Conservation (phyloP, 2,113 vertebrate genomes). For the Myocastor coypus region DNA sequence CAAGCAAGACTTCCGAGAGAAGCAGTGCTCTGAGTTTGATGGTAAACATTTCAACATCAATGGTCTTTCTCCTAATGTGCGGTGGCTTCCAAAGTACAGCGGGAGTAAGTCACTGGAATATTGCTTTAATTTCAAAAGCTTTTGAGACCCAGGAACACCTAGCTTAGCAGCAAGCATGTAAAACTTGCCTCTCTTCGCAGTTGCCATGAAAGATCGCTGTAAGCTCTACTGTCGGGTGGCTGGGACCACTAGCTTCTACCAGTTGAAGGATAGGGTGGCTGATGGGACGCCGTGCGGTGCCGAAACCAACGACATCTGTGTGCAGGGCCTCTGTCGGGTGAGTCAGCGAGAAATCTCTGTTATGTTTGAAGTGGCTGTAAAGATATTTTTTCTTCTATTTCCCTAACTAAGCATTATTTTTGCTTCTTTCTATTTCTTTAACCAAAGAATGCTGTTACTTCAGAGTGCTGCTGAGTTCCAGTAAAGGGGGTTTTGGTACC, state of each 20-base stretch:
- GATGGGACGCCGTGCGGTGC: conserved; percentile 96
- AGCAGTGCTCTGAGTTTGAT: conserved; percentile 96
- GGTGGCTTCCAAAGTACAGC: conserved; percentile 98
- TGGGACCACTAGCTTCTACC: conserved; percentile 96
- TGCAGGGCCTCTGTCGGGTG: conserved; percentile 99
- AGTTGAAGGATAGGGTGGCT: conserved; percentile 94
- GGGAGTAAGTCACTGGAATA: conserved; percentile 92
- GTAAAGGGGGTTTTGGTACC: not conserved
- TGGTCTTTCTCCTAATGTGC: conserved; percentile 93
- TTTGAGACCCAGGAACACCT: not conserved
- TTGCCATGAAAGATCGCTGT: conserved; percentile 98
- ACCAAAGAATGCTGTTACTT: not conserved
- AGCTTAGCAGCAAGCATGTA: conserved; percentile 23
- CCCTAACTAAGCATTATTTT: not conserved
- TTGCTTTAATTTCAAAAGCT: not conserved
- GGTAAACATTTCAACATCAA: conserved; percentile 98
- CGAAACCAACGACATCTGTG: conserved; percentile 97
- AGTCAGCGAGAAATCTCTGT: conserved; percentile 37
- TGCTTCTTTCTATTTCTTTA: not conserved
- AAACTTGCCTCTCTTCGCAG: conserved; percentile 85
- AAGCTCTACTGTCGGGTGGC: conserved; percentile 98
- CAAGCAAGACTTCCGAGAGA: conserved; percentile 94
- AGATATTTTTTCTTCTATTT: not conserved
- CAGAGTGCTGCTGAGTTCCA: not conserved
- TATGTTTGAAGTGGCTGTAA: not conserved